Evolutionary conservation across 2,888 invertebrate species (phyloP).

Genomic region (Sarcophaga variegata): DNA sequence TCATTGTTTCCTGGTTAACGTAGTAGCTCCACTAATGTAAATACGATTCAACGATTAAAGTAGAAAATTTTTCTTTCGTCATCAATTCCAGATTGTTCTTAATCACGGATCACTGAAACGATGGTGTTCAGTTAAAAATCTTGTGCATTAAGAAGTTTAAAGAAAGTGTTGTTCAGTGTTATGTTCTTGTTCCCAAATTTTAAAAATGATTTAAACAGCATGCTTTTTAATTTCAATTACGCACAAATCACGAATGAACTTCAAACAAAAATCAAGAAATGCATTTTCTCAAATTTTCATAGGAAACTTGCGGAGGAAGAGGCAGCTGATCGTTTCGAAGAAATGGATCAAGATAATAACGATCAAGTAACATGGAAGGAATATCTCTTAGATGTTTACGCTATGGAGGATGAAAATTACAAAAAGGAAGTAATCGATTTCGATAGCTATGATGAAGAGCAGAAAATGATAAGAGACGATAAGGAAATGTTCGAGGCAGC

Average conservation of each 20-base stretch:
- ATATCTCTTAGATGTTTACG: conserved; percentile 94
- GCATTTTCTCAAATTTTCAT: conserved; percentile 32
- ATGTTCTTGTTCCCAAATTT: no score
- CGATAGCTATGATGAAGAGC: conserved; percentile 83
- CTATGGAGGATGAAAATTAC: conserved; percentile 85
- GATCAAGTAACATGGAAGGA: conserved; percentile 94
- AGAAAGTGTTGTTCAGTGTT: no score
- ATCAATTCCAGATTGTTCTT: no score
- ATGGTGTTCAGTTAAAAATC: no score
- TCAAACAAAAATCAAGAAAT: neutral
- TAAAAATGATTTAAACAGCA: neutral
- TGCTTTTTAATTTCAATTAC: neutral
- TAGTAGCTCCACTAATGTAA: no score
- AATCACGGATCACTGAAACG: no score
- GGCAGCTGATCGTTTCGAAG: conserved; percentile 91
- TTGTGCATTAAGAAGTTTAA: no score
- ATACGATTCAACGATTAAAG: no score
- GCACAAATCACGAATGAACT: no score
- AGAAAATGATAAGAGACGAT: conserved; percentile 88
- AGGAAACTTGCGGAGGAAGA: conserved; percentile 94
- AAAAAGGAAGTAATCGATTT: conserved; percentile 81
- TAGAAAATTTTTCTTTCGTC: no score
- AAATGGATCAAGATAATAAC: conserved; percentile 92
- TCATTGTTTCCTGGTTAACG: no score
- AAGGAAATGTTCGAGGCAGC: conserved; percentile 92